phyloP scores from a whole-genome alignment of 2,797 vertebrate species.

The Bradypodion ventrale region DNA sequence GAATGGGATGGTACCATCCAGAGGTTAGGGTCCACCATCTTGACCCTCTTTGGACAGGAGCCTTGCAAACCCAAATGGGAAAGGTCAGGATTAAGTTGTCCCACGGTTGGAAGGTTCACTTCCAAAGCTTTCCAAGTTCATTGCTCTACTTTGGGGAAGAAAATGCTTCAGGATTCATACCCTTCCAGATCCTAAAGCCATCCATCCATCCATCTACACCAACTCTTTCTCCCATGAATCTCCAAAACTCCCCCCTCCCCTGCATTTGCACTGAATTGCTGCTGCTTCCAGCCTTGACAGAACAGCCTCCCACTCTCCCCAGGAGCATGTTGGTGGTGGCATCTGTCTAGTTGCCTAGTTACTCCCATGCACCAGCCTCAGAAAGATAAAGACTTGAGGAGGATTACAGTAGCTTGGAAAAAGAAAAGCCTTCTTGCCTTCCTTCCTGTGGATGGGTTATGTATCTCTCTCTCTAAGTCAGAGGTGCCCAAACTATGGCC shows the following conservation, averaged over 20 bases:
- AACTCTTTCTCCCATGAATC: background rate
- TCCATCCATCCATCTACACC: background rate
- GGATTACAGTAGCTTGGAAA: background rate
- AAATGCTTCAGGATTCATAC: background rate
- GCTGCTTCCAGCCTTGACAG: background rate
- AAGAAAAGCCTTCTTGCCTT: background rate
- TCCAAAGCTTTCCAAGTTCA: too few species aligned
- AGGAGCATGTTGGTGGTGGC: background rate
- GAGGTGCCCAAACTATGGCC: too few species aligned
- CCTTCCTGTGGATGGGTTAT: background rate
- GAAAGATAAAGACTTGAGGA: background rate
- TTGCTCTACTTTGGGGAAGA: background rate
- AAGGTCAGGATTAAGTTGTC: too few species aligned
- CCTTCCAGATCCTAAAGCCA: too few species aligned
- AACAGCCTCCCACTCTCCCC: background rate
- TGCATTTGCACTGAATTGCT: too few species aligned
- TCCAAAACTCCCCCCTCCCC: too few species aligned
- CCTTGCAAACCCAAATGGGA: too few species aligned
- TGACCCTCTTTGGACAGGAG: too few species aligned
- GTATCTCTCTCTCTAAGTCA: too few species aligned
- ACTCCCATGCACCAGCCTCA: background rate
- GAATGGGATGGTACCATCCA: too few species aligned
- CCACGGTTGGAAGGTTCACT: too few species aligned
- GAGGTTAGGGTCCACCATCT: too few species aligned
- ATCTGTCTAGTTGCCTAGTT: conserved; percentile 20